Evolutionary conservation across 1,140 invertebrate species (phyloP), one percentile per base, ranked within the genome.

Genomic region (Bombus superbus): DNA sequence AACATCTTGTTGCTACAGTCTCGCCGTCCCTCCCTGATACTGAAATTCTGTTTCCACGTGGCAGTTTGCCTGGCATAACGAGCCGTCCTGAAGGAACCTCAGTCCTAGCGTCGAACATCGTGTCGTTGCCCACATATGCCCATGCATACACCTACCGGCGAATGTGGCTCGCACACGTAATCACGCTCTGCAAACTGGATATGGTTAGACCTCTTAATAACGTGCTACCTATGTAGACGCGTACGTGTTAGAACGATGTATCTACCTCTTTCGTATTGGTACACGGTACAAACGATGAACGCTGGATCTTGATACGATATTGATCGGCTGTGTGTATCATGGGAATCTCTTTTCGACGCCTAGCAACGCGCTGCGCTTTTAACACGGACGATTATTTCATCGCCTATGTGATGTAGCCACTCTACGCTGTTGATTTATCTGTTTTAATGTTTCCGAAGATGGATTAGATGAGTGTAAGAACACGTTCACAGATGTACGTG

Each of bases 161-260:
- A 72, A 47, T 84, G 47, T 84, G 62, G 47, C 35, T 68, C 66
- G 40, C 4, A 38, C 53, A 13, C 72, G 66, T 62, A 84, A 69
- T 68, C 38, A 79, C 68, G 83, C 53, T n/a, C 42, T 18, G 22
- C 10, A 13, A 72, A 40, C 68, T 72, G 66, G 40, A 73, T 80
- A 73, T n/a, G 76, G 77, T 80, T 85, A 73, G 83, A 62, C 77
- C 66, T 80, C 83, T 79, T 85, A 85, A 85, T 85, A 85, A 85
- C 77, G 40, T 47, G 40, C 53, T 47, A 35, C n/a, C 82, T 44
- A 47, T 25, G 18, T 32, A 57, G 62, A 76, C 59, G 9, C 13
- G 62, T 79, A 44, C 53, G 75, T 64, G 74, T 42, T n/a, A 75
- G 38, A 8, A 38, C 64, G 42, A 77, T 69, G 72, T 35, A 13